Conservation (phyloP, 2,797 vertebrate species). For the Lepidocolaptes lacrymiger region DNA sequence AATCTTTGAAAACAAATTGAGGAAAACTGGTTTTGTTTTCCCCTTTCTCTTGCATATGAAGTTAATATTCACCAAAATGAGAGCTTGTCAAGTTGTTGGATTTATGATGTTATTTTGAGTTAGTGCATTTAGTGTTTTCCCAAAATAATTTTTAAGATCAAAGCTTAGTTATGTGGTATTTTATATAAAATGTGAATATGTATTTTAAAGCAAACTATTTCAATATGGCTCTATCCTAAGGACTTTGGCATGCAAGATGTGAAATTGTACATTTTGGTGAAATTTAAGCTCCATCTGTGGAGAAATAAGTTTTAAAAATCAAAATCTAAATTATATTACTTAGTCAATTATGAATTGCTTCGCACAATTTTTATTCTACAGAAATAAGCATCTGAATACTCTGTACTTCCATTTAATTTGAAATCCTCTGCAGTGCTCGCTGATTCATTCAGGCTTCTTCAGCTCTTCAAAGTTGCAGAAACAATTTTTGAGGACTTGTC, state of each 20-base stretch:
- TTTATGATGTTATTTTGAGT: neutral
- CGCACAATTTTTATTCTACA: neutral
- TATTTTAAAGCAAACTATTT: neutral
- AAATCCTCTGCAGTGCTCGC: neutral
- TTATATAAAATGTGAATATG: neutral
- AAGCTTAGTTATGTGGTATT: neutral
- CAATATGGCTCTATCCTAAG: neutral
- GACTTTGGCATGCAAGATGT: neutral
- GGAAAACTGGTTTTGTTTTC: neutral
- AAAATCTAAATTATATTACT: neutral
- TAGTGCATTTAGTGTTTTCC: neutral
- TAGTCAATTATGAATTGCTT: neutral
- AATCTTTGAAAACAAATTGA: neutral
- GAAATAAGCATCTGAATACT: neutral
- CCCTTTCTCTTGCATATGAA: neutral
- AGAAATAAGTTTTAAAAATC: neutral
- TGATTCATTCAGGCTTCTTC: neutral
- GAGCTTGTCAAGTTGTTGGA: neutral
- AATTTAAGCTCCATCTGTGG: neutral
- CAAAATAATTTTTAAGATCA: neutral
- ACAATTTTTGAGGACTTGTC: neutral
- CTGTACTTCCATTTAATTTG: neutral
- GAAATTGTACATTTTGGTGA: neutral
- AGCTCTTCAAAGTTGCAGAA: neutral
- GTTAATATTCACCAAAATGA: neutral